Conservation (phyloP, 1,140 invertebrate species). For the Andricus grossulariae region DNA sequence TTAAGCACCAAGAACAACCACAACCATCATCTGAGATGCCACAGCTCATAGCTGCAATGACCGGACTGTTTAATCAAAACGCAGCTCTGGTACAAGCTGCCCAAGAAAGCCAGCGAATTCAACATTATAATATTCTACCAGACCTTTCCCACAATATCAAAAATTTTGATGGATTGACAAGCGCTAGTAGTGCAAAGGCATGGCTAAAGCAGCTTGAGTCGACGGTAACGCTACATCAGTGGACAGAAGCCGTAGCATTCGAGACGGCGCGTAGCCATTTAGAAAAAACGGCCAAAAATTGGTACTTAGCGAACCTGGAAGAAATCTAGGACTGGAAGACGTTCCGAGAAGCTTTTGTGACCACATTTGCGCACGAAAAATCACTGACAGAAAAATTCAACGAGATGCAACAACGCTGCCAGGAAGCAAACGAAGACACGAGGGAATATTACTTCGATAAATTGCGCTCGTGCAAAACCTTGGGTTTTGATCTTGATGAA, state of each 20-base stretch:
- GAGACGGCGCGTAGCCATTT: slow-evolving; percentile 23
- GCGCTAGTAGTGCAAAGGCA: neutral
- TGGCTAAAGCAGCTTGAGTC: slow-evolving; percentile 22
- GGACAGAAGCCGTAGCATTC: too few species aligned
- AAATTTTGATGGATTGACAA: slow-evolving; percentile 28
- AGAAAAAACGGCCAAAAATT: slow-evolving; percentile 33
- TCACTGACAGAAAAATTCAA: slow-evolving; percentile 35
- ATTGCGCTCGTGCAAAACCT: slow-evolving; percentile 33
- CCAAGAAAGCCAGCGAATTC: too few species aligned
- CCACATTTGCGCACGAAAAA: slow-evolving; percentile 32
- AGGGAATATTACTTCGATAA: slow-evolving; percentile 39
- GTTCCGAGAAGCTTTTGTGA: slow-evolving; percentile 3
- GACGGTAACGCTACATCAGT: slow-evolving; percentile 10
- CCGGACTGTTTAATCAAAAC: neutral
- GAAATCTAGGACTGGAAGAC: slow-evolving; percentile 14
- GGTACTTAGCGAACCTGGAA: slow-evolving; percentile 30
- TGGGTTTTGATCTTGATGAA: slow-evolving; percentile 1
- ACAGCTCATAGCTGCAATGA: neutral
- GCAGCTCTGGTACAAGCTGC: too few species aligned
- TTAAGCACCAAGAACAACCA: too few species aligned
- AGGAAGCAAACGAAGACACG: slow-evolving; percentile 16
- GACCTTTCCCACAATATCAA: slow-evolving; percentile 14
- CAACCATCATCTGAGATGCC: neutral
- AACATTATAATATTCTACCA: neutral
- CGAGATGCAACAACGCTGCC: slow-evolving; percentile 26